phyloP scores from a whole-genome alignment of 2,797 vertebrate species.

The Synanceia verrucosa region DNA sequence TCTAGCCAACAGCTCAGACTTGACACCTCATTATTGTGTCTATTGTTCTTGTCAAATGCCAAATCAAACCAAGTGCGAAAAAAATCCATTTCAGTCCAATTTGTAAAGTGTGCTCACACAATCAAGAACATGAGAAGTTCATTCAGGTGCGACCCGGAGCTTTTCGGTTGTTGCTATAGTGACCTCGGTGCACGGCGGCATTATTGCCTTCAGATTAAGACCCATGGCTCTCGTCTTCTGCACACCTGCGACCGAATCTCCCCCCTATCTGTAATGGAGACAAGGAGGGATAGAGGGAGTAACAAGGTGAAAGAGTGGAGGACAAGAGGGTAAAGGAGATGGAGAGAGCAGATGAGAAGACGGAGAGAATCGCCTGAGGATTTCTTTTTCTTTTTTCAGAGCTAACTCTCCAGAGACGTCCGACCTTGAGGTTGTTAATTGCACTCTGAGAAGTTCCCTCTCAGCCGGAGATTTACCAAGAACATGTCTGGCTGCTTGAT shows the following conservation, averaged over 20 bases:
- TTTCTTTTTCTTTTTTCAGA: constrained; percentile 36
- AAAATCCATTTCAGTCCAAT: constrained; percentile 29
- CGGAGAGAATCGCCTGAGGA: constrained; percentile 48
- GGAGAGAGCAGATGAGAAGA: constrained; percentile 14
- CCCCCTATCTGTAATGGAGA: constrained; percentile 59
- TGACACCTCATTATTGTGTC: constrained; percentile 41
- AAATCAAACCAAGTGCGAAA: constrained; percentile 41
- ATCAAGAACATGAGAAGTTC: constrained; percentile 44
- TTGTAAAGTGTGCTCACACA: constrained; percentile 33
- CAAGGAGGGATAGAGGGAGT: neutral
- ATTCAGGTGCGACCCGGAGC: constrained; percentile 16
- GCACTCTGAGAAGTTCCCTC: constrained; percentile 66
- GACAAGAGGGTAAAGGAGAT: constrained; percentile 21
- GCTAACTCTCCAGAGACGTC: constrained; percentile 58
- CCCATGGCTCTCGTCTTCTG: constrained; percentile 60
- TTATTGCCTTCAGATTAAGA: constrained; percentile 74
- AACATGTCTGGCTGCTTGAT: constrained; percentile 63
- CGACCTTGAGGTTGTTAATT: constrained; percentile 78
- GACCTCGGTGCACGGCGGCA: constrained; percentile 51
- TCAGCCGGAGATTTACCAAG: constrained; percentile 68
- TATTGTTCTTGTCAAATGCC: constrained; percentile 32
- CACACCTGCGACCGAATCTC: constrained; percentile 73
- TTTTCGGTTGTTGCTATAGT: constrained; percentile 33
- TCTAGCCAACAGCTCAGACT: constrained; percentile 1
- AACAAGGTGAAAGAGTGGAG: constrained; percentile 24